Evolutionary conservation across 2,113 vertebrate species (phyloP), one percentile per base, ranked within the genome.

Genomic region (Lates calcarifer): DNA sequence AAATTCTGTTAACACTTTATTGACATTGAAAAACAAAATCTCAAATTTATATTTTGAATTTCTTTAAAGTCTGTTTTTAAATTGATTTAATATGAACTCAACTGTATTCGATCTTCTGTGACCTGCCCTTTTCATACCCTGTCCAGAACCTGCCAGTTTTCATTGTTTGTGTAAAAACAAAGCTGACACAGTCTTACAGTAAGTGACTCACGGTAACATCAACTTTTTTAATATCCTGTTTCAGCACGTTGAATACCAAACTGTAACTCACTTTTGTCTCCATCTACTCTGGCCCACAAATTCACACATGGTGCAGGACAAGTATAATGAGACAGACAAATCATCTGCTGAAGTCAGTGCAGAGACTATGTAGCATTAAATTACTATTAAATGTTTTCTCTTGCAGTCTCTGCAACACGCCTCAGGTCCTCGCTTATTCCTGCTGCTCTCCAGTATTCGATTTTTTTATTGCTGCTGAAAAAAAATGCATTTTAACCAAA

Each of bases 211-310:
- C n/a, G 13, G 11, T 41, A 56, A 56, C 24, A 69, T 64, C 28
- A 28, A 8, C 12, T 49, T 73, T n/a, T 57, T 64, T 76, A 62
- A 80, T 64, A 58, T 87, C 77, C 15, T 76, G 83, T 83, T 75
- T 67, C n/a, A 67, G 58, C 85, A 57, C 71, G 71, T 60, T 62
- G 22, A 76, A 65, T 65, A 35, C 20, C 24, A 77, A 73, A 72
- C 22, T 12, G 3, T 37, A 69, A 51, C 58, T 51, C 17, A 58
- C 72, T 61, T 15, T 63, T 35, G 31, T 75, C 64, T 65, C 37
- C 28, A 22, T 64, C 24, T 49, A 68, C 76, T 49, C 31, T 74
- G 41, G 58, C 61, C 31, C 10, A 39, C 49, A 82, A 57, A 53
- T n/a, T 45, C 37, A 3, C 10, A 2, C n/a, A 61, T 13, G 12